These are phyloP conservation scores for Hololepta plana DNA, from an alignment of 2,888 invertebrate species.

Conservation along the genomic window DNA sequence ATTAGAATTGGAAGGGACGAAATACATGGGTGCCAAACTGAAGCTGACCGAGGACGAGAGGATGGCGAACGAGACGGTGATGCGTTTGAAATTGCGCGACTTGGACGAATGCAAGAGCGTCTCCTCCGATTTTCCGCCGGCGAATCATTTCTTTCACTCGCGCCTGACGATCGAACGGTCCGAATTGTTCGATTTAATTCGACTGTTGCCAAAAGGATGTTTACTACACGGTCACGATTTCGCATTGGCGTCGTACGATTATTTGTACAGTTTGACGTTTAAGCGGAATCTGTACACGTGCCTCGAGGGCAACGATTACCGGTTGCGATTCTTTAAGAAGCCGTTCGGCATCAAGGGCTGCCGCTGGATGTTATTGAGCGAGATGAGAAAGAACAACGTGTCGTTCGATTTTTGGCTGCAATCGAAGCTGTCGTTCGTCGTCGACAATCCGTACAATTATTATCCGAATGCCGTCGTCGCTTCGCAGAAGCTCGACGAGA, in stretches of 20 bases:
- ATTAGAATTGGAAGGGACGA: conserved; percentile 4
- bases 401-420: conserved; percentile 14
- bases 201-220: conserved; percentile 56
- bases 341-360: conserved; percentile 6
- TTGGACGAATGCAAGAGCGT: conserved; percentile 16
- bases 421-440: conserved; percentile 12
- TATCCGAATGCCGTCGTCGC: conserved; percentile 23
- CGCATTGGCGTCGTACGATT: conserved; percentile 39
- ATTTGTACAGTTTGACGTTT: conserved; percentile 39
- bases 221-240: conserved; percentile 51
- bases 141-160: conserved; percentile 45
- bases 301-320: conserved; percentile 13
- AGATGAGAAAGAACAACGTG: conserved; percentile 17
- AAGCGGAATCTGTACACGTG: conserved; percentile 38
- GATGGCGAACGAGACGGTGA: conserved; percentile 16
- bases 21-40: conserved; percentile 12
- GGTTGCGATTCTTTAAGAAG: conserved; percentile 19
- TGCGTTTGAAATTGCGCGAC: conserved; percentile 17
- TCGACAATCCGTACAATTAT: conserved; percentile 14
- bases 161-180: conserved; percentile 39
- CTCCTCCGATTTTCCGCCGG: conserved; percentile 34
- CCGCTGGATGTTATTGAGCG: conserved; percentile 30
- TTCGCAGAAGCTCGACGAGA: conserved; percentile 27
- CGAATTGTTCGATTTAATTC: conserved; percentile 45
- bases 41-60: conserved; percentile 15